phyloP scores from a whole-genome alignment of 2,113 vertebrate species.

The Trematomus loennbergii region DNA sequence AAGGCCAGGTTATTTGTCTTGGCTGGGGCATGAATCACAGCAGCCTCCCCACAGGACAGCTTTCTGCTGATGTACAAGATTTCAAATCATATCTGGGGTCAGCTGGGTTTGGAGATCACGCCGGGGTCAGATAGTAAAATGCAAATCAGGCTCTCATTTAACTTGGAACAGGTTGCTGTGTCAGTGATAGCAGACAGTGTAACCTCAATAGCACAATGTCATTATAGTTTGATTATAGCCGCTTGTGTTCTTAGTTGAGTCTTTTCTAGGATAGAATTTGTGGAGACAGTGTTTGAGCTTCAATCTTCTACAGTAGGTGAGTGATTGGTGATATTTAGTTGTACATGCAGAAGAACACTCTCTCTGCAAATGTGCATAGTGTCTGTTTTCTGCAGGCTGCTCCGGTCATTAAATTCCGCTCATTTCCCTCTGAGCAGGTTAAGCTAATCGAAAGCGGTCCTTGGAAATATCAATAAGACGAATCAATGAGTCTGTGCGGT shows the following conservation, averaged over 20 bases:
- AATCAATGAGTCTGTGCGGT: slow-evolving; percentile 14
- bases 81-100: slow-evolving; percentile 26
- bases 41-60: slow-evolving; percentile 1
- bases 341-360: background rate
- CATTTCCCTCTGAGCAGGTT: slow-evolving; percentile 1
- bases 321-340: background rate
- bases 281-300: too few species aligned
- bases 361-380: background rate
- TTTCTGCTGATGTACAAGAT: slow-evolving; percentile 30
- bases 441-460: slow-evolving; percentile 14
- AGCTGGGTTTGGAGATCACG: background rate
- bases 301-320: too few species aligned
- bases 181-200: background rate
- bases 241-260: too few species aligned
- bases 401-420: background rate
- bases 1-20: slow-evolving; percentile 45
- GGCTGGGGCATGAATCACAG: slow-evolving; percentile 14
- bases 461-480: slow-evolving; percentile 20
- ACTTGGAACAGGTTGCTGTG: background rate
- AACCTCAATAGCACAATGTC: slow-evolving; percentile 2
- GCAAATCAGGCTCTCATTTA: slow-evolving; percentile 21
- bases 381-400: background rate
- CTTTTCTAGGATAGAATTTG: background rate
- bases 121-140: slow-evolving; percentile 8
- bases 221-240: background rate